phyloP scores from a whole-genome alignment of 2,888 invertebrate species.

The Drosophila recens region DNA sequence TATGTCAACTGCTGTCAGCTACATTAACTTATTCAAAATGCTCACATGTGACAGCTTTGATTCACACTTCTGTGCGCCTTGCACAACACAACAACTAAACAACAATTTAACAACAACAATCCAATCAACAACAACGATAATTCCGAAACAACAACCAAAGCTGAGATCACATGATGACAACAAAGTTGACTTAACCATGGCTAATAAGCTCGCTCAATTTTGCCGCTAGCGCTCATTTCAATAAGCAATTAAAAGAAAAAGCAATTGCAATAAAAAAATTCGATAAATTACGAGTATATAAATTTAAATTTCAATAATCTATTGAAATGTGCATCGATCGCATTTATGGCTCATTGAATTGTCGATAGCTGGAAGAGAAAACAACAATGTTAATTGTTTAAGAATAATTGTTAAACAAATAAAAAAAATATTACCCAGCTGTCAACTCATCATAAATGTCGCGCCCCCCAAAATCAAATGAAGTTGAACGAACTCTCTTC shows the following conservation, averaged over 20 bases:
- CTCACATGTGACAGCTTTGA: constrained; percentile 36
- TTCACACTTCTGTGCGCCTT: constrained; percentile 40
- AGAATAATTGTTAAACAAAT: constrained; percentile 34
- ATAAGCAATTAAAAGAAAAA: constrained; percentile 16
- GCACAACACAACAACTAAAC: constrained; percentile 24
- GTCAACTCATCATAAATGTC: constrained; percentile 23
- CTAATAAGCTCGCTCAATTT: constrained; percentile 26
- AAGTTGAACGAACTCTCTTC: constrained; percentile 55
- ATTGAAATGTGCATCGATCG: constrained; percentile 25
- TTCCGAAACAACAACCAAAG: neutral
- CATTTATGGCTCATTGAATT: constrained; percentile 47
- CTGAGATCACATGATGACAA: constrained; percentile 40
- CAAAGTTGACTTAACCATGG: constrained; percentile 30
- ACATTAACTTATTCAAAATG: constrained; percentile 11
- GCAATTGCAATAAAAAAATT: constrained; percentile 1
- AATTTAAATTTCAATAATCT: constrained; percentile 29
- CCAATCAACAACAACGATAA: neutral
- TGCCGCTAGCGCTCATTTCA: constrained; percentile 35
- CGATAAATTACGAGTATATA: constrained; percentile 2
- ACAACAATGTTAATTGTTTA: constrained; percentile 26
- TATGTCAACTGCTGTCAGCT: constrained; percentile 28
- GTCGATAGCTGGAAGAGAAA: constrained; percentile 8
- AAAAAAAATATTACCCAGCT: constrained; percentile 9
- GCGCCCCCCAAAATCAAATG: constrained; percentile 28
- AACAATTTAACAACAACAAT: constrained; percentile 4